Percentiles rank a stretch among this genome's conserved stretches.
Conservation (phyloP, 1,140 invertebrate genomes). For the Popillia japonica region DNA sequence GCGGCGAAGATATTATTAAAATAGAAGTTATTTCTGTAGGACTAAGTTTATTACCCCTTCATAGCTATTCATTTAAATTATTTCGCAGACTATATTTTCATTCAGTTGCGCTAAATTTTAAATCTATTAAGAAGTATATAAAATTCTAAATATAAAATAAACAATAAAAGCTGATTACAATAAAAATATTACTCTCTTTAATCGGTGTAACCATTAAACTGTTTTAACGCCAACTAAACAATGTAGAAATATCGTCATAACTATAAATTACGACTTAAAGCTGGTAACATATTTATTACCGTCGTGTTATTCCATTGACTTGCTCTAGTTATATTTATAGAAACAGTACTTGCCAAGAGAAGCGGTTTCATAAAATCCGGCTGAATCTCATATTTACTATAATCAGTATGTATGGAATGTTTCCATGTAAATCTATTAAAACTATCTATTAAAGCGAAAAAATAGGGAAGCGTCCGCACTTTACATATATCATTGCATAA, state of each 20-base stretch:
- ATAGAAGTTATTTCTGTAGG: too few species aligned
- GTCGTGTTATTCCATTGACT: slow-evolving; percentile 24
- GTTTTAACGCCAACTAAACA: slow-evolving; percentile 9
- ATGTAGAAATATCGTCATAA: not conserved
- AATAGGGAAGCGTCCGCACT: too few species aligned
- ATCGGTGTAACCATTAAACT: not conserved
- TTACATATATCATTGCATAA: too few species aligned
- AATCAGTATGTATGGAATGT: not conserved
- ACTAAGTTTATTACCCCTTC: too few species aligned
- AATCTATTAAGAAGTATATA: too few species aligned
- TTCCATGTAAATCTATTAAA: not conserved
- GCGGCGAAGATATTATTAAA: too few species aligned
- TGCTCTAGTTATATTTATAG: slow-evolving; percentile 28
- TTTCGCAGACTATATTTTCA: too few species aligned
- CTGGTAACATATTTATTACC: slow-evolving; percentile 4
- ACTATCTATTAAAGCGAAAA: too few species aligned
- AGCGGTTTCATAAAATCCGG: not conserved
- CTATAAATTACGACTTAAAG: slow-evolving; percentile 7
- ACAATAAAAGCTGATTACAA: not conserved
- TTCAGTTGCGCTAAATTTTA: too few species aligned
- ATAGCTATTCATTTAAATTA: too few species aligned
- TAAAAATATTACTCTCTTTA: not conserved
- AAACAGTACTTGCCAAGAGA: slow-evolving; percentile 22
- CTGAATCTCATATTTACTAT: slow-evolving; percentile 14
- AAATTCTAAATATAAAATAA: too few species aligned